Percentiles rank a stretch among this genome's conserved stretches.
phyloP scores from a whole-genome alignment of 2,888 invertebrate species.

The Ochlodes sylvanus region DNA sequence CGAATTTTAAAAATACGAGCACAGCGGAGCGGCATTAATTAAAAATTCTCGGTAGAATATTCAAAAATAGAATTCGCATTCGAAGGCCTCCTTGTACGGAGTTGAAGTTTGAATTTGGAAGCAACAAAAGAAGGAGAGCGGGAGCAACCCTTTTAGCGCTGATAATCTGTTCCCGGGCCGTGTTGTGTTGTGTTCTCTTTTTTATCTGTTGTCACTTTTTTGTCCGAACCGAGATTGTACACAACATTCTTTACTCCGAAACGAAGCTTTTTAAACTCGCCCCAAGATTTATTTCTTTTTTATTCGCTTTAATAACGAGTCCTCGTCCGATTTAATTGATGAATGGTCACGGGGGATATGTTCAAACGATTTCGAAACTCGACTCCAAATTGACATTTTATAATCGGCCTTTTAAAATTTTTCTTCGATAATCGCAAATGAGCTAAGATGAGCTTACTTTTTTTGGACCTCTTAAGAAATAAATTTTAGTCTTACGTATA shows the following conservation, averaged over 20 bases:
- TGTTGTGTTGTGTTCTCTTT: slow-evolving; percentile 75
- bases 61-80: slow-evolving; percentile 85
- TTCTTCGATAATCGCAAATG: slow-evolving; percentile 28
- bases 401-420: slow-evolving; percentile 34
- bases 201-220: slow-evolving; percentile 85
- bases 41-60: slow-evolving; percentile 86
- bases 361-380: slow-evolving; percentile 68
- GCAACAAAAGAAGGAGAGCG: slow-evolving; percentile 83
- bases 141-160: slow-evolving; percentile 86
- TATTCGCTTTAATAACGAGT: slow-evolving; percentile 77
- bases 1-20: slow-evolving; percentile 83
- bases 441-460: slow-evolving; percentile 8
- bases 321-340: slow-evolving; percentile 80
- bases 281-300: slow-evolving; percentile 78
- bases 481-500: not conserved
- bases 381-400: slow-evolving; percentile 48
- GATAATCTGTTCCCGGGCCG: slow-evolving; percentile 84
- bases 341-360: slow-evolving; percentile 76
- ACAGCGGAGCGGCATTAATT: slow-evolving; percentile 82
- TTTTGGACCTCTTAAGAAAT: slow-evolving; percentile 1
- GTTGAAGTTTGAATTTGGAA: slow-evolving; percentile 83
- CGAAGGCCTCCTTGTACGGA: slow-evolving; percentile 83
- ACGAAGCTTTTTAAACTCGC: slow-evolving; percentile 82
- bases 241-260: slow-evolving; percentile 85
- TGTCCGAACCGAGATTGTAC: slow-evolving; percentile 83